A percentile compares a stretch with the other conserved stretches of the same genome.
Evolutionary conservation across 2,888 invertebrate genomes (phyloP).

Genomic region (Lysandra bellargus): DNA sequence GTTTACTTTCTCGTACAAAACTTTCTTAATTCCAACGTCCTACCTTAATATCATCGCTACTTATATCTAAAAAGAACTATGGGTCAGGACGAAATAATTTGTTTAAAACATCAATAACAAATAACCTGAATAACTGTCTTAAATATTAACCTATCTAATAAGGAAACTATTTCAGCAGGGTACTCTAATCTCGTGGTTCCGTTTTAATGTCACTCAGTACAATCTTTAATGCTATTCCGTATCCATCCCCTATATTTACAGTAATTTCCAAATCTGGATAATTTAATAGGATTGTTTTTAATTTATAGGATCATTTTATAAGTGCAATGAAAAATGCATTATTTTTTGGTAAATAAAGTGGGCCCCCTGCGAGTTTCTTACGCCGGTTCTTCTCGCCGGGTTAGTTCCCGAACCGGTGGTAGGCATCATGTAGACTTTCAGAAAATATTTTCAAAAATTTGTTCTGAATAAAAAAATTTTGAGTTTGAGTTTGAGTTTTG

Average conservation of each 20-base stretch:
- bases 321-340: constrained; percentile 9
- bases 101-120: constrained; percentile 54
- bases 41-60: constrained; percentile 36
- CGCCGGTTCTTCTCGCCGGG: too few relatives aligned
- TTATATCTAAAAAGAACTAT: constrained; percentile 50
- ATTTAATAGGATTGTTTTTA: constrained; percentile 22
- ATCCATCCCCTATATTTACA: constrained; percentile 17
- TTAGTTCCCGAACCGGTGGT: too few relatives aligned
- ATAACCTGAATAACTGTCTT: constrained; percentile 54
- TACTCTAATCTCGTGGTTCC: constrained; percentile 40
- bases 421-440: too few relatives aligned
- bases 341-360: too few relatives aligned
- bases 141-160: constrained; percentile 69
- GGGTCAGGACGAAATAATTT: constrained; percentile 57
- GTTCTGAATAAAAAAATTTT: too few relatives aligned
- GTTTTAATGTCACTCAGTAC: constrained; percentile 13
- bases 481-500: too few relatives aligned
- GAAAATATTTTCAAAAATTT: too few relatives aligned
- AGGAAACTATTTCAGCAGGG: constrained; percentile 56
- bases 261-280: constrained; percentile 10
- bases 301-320: constrained; percentile 21
- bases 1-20: constrained; percentile 25
- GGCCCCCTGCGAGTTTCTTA: too few relatives aligned
- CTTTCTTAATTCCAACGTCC: constrained; percentile 36
- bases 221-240: constrained; percentile 6